Percentiles rank a stretch among this genome's conserved stretches.
Evolutionary conservation across 2,113 vertebrate genomes (phyloP).

Genomic region (Oenanthe oenanthe): DNA sequence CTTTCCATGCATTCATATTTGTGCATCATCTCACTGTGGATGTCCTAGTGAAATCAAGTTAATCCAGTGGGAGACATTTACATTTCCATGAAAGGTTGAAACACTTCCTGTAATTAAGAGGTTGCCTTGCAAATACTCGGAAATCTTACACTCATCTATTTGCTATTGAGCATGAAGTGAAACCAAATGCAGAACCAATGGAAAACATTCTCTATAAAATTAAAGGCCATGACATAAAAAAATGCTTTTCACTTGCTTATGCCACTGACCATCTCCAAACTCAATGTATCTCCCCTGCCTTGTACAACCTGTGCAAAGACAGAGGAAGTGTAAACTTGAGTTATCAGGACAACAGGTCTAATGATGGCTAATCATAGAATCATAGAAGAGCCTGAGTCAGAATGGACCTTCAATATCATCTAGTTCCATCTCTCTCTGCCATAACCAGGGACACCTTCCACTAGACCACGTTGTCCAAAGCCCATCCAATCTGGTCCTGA

Average conservation of each 20-base stretch:
- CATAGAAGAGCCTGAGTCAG: not conserved
- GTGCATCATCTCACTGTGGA: not conserved
- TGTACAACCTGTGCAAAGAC: not conserved
- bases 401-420: not conserved
- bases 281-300: not conserved
- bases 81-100: not conserved
- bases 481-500: not conserved
- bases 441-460: not conserved
- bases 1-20: not conserved
- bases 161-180: not conserved
- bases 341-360: fast-evolving
- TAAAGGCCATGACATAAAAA: not conserved
- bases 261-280: not conserved
- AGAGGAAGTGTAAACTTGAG: not conserved
- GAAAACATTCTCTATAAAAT: not conserved
- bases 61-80: not conserved
- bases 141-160: not conserved
- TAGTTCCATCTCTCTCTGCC: not conserved
- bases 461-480: not conserved
- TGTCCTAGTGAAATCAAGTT: not conserved
- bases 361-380: not conserved
- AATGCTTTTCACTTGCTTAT: not conserved
- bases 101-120: not conserved
- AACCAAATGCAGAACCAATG: not conserved
- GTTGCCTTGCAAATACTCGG: not conserved